Evolutionary conservation across 2,888 invertebrate genomes (phyloP).

Genomic region (Oxycera nigricornis): DNA sequence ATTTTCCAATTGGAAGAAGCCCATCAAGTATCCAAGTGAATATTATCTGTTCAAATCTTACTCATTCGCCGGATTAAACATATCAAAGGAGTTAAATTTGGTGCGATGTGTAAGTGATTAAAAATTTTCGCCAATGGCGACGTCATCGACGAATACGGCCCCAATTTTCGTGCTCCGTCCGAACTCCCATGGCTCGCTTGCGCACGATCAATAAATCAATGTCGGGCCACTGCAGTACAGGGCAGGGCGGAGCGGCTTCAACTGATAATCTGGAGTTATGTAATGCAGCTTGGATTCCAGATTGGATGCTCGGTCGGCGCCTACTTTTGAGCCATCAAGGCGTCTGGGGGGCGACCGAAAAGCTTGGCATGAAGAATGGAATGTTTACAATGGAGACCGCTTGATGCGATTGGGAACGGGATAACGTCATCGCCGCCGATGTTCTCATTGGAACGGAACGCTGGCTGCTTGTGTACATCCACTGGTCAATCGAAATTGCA

Average conservation of each 20-base stretch:
- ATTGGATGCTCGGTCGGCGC: neutral
- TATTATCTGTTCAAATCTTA: too few species aligned
- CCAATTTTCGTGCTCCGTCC: neutral
- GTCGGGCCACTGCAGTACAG: constrained; percentile 19
- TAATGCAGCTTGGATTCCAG: neutral
- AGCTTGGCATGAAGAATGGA: neutral
- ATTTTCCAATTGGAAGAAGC: too few species aligned
- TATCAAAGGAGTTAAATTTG: neutral
- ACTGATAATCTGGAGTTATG: constrained; percentile 4
- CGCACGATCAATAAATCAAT: constrained; percentile 22
- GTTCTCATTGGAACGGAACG: constrained; percentile 19
- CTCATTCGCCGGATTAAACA: too few species aligned
- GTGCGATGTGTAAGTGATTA: neutral
- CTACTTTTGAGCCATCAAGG: neutral
- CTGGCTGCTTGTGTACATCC: constrained; percentile 1
- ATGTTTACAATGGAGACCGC: constrained; percentile 13
- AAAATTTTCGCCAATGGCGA: constrained; percentile 26
- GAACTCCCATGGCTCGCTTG: neutral
- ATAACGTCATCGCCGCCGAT: constrained; percentile 24
- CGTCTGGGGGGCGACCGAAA: neutral
- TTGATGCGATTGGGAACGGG: neutral
- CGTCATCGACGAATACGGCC: constrained; percentile 20
- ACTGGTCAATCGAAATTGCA: constrained; percentile 4
- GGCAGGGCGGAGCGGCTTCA: neutral
- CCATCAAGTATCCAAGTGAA: too few species aligned